Conservation (phyloP, 2,888 invertebrate species). For the Cataglyphis livida region DNA sequence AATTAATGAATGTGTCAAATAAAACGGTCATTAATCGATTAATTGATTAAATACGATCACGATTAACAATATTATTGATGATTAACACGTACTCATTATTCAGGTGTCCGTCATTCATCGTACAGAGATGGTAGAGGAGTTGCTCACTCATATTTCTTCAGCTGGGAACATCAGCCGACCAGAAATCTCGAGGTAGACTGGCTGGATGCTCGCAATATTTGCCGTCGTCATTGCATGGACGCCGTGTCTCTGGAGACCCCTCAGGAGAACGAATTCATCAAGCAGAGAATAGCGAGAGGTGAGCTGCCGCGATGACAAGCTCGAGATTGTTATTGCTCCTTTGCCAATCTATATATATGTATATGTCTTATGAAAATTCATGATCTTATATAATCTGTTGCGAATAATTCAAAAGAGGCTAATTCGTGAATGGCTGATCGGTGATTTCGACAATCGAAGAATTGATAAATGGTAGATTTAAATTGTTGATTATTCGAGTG, state of each 20-base stretch:
- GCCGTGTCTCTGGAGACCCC: slow-evolving; percentile 96
- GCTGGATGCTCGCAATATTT: slow-evolving; percentile 96
- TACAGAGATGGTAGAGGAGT: slow-evolving; percentile 96
- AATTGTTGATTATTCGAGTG: background rate
- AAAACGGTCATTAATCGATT: slow-evolving; percentile 1
- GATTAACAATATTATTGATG: slow-evolving; percentile 6
- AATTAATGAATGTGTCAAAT: slow-evolving; percentile 1
- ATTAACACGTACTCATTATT: slow-evolving; percentile 53
- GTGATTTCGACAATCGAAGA: slow-evolving; percentile 4
- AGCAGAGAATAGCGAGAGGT: slow-evolving; percentile 91
- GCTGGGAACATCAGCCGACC: slow-evolving; percentile 95
- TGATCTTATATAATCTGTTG: background rate
- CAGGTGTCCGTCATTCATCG: slow-evolving; percentile 95
- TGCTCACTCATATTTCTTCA: slow-evolving; percentile 97
- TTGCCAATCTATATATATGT: background rate
- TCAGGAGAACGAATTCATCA: slow-evolving; percentile 96
- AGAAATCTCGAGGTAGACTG: slow-evolving; percentile 94
- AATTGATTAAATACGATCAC: background rate
- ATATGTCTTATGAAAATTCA: background rate
- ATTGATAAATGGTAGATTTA: slow-evolving; percentile 12
- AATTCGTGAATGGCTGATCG: background rate
- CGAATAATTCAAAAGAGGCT: background rate
- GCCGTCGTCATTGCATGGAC: slow-evolving; percentile 97
- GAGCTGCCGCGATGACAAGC: background rate
- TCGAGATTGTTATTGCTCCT: background rate